These are phyloP conservation scores for Margaritifera margaritifera DNA, from an alignment of 2,888 invertebrate species.

Conservation along the genomic window DNA sequence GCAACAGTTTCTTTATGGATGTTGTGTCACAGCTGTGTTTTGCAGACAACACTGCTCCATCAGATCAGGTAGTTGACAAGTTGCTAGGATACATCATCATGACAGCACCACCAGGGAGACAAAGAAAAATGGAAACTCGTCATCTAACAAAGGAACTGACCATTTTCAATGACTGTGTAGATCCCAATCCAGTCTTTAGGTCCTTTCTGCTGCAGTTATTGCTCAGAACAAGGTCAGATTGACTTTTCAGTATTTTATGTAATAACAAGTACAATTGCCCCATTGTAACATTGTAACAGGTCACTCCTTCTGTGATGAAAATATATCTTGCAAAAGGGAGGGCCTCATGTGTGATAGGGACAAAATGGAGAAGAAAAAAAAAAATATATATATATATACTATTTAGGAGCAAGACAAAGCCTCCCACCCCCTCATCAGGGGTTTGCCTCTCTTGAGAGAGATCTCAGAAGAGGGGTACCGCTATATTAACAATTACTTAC, in stretches of 20 bases:
- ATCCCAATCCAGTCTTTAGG: conserved; percentile 62
- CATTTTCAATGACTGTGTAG: conserved; percentile 50
- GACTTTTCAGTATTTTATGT: neutral
- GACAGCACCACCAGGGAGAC: conserved; percentile 16
- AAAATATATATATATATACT: no score
- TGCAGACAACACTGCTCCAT: conserved; percentile 19
- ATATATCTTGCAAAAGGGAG: no score
- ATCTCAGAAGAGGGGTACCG: no score
- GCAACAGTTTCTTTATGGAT: conserved; percentile 24
- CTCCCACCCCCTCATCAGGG: no score
- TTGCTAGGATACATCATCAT: conserved; percentile 21
- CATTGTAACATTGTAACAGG: no score
- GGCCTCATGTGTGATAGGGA: no score
- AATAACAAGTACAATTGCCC: no score
- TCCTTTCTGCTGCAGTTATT: conserved; percentile 61
- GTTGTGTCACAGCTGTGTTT: conserved; percentile 30
- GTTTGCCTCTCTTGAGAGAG: no score
- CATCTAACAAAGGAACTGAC: conserved; percentile 42
- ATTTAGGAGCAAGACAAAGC: no score
- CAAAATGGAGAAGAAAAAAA: no score
- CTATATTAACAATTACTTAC: no score
- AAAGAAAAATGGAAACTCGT: conserved; percentile 6
- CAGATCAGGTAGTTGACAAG: conserved; percentile 19
- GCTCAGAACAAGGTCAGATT: conserved; percentile 48
- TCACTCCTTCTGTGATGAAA: no score